phyloP scores from a whole-genome alignment of 1,140 invertebrate genomes.

The Calliphora vicina region DNA sequence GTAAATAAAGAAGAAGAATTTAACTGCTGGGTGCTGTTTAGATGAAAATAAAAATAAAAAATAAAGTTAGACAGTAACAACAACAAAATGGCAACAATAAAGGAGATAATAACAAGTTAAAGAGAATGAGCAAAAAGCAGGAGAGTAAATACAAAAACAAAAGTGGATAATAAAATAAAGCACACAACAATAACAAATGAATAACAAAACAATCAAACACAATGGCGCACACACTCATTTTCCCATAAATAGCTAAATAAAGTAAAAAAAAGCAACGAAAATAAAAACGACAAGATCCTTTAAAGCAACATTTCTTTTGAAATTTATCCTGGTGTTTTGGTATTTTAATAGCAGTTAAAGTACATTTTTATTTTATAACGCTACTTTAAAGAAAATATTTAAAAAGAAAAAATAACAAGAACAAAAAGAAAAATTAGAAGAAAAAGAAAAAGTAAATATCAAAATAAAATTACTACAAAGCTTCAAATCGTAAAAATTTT shows the following conservation, averaged over 20 bases:
- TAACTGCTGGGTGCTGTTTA: constrained; percentile 8
- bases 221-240: neutral
- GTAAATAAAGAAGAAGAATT: neutral
- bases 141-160: neutral
- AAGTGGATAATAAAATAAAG: constrained; percentile 2
- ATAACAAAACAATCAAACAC: neutral
- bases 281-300: constrained; percentile 2
- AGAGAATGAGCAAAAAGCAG: neutral
- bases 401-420: neutral
- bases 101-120: neutral
- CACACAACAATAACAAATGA: constrained; percentile 13
- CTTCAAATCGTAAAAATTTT: neutral
- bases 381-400: constrained; percentile 5
- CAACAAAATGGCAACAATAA: neutral
- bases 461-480: neutral
- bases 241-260: neutral
- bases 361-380: constrained; percentile 32
- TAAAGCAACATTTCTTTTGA: neutral
- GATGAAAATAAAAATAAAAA: constrained; percentile 15
- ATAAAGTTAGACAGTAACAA: constrained; percentile 17
- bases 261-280: neutral
- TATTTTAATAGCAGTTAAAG: constrained; percentile 32
- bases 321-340: constrained; percentile 24
- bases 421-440: neutral
- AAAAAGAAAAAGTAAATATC: neutral